Conservation (phyloP, 2,888 invertebrate genomes). For the Drosophila hamatofila region DNA sequence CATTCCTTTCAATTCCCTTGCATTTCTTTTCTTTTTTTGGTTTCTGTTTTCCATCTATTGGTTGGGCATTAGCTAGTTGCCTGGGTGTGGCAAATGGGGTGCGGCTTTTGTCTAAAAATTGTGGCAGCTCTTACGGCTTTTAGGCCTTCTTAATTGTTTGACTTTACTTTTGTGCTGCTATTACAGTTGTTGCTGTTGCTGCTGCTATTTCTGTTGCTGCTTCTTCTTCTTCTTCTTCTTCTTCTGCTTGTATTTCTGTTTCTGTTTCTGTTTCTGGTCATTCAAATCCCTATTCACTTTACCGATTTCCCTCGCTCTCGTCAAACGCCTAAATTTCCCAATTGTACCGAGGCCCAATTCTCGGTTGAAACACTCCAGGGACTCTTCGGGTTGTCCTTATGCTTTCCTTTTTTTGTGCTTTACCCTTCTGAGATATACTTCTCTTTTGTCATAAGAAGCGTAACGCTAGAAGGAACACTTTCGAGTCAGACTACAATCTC, state of each 20-base stretch:
- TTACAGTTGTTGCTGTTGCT: not conserved
- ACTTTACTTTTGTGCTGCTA: conserved; percentile 50
- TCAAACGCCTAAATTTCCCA: conserved; percentile 6
- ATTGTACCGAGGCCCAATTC: conserved; percentile 18
- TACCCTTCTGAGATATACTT: not conserved
- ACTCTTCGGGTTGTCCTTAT: conserved; percentile 8
- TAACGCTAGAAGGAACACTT: not conserved
- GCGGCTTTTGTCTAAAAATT: conserved; percentile 39
- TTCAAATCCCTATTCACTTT: conserved; percentile 18
- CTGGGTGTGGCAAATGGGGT: conserved; percentile 40
- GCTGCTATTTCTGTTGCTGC: not conserved
- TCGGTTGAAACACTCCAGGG: conserved; percentile 10
- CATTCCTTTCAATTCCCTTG: conserved; percentile 40
- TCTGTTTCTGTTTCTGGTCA: conserved; percentile 16
- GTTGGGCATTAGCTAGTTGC: conserved; percentile 30
- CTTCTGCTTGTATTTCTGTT: not conserved
- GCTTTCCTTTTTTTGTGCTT: not conserved
- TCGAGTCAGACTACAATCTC: not conserved
- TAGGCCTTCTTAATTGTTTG: conserved; percentile 71
- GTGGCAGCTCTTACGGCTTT: conserved; percentile 63
- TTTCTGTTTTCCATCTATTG: conserved; percentile 12
- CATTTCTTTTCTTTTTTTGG: conserved; percentile 30
- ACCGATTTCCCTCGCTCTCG: conserved; percentile 1
- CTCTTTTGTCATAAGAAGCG: not conserved
- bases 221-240: not conserved